A percentile compares a stretch with the other conserved stretches of the same genome.
Evolutionary conservation across 2,113 vertebrate genomes (phyloP).

Genomic region (Trachemys scripta): DNA sequence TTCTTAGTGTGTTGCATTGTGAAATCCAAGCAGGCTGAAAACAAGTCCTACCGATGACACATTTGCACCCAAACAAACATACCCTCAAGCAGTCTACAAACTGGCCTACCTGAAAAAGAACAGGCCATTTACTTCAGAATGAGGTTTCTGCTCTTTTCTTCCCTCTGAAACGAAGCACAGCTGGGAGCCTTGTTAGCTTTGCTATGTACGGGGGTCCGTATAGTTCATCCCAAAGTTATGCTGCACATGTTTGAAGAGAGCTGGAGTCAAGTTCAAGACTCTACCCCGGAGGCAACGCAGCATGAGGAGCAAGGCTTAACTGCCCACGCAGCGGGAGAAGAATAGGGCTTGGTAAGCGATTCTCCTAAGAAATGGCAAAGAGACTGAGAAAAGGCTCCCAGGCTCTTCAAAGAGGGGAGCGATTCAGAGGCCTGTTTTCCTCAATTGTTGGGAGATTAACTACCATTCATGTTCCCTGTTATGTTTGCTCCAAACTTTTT

Average conservation of each 20-base stretch:
- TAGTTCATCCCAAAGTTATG: constrained; percentile 4
- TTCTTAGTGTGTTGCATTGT: background rate
- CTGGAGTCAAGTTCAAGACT: accelerated
- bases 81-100: background rate
- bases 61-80: background rate
- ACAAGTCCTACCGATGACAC: background rate
- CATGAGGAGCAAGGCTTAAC: constrained; percentile 50
- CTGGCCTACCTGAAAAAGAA: constrained; percentile 17
- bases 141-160: constrained; percentile 20
- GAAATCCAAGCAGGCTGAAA: constrained; percentile 13
- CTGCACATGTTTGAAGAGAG: background rate
- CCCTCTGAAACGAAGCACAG: background rate
- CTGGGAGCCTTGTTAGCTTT: constrained; percentile 26
- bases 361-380: background rate
- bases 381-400: background rate
- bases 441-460: constrained; percentile 62
- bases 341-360: background rate
- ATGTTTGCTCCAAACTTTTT: constrained; percentile 46
- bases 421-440: constrained; percentile 39
- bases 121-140: background rate
- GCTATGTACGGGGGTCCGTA: constrained; percentile 3
- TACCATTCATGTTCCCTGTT: constrained; percentile 47
- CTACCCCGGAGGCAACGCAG: constrained; percentile 26
- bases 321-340: constrained; percentile 48
- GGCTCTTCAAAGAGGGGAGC: background rate